Base-by-base conservation (phyloP, 1,140 invertebrate genomes). In the Platyura marginata region DNA sequence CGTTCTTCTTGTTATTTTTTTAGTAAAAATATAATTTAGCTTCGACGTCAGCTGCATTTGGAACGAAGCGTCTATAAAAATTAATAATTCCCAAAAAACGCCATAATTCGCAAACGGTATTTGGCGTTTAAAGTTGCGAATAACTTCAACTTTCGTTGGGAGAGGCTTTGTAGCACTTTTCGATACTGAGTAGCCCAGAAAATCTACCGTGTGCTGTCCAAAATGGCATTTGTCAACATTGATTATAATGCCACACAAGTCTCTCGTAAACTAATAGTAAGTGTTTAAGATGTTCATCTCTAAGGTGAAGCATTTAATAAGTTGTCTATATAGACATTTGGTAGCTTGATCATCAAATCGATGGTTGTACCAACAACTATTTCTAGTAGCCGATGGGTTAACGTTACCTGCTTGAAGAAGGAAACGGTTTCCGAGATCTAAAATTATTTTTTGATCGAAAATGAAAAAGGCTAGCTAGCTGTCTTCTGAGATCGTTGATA, bases 231-330 rank as follows among this genome's bases (percentile, higher is more conserved):
- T 55, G 41, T 23, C 20, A 8, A 39, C 8, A 32, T 56, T 55
- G n/a, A 57, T 48, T 6, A 48, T 36, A 8, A 57, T 10, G 9
- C 55, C 54, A 36, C 48, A 46, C 23, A 11, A 56, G 35, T 22
- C 49, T 32, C 13, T 40, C 15, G 33, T 54, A 55, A 4, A 57
- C 35, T 16, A 33, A 21, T n/a, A 45, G 25, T 9, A 56, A 44
- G 37, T 62, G 51, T 35, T 45, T 5, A 0, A 41, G 11, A 44
- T 64, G 57, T 40, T 61, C 48, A 21, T 54, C 45, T 29, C 44
- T 38, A 33, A 43, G 44, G 45, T 1, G 55, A 62, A 35, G 52
- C 64, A 4, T 72, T 49, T 2, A 72, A 51, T 22, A 76, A 59
- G 48, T 74, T 71, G 46, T 74, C 71, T 32, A 47, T 21, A 32